Conservation (phyloP, 2,113 vertebrate genomes). For the Myxocyprinus asiaticus region DNA sequence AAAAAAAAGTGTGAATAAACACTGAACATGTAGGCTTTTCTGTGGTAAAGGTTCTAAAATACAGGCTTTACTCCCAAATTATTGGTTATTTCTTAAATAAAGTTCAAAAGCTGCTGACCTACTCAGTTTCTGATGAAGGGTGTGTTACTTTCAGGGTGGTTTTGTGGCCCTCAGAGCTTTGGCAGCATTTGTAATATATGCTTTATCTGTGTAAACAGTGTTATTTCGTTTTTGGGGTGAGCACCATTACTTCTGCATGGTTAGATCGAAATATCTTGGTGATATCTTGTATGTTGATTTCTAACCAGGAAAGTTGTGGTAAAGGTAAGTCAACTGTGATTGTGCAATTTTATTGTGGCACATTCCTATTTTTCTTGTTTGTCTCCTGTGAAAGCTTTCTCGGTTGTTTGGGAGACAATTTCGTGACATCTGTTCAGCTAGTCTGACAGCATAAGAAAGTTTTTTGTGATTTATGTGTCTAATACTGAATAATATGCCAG, state of each 20-base stretch:
- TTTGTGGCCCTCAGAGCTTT: background rate
- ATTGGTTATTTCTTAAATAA: background rate
- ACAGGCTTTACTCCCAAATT: background rate
- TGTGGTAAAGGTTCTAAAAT: background rate
- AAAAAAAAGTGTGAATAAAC: no score
- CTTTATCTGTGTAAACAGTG: constrained; percentile 32
- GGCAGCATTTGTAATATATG: background rate
- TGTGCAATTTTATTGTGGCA: background rate
- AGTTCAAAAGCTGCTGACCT: background rate
- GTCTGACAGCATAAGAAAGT: background rate
- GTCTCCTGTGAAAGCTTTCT: constrained; percentile 13
- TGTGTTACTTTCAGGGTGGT: background rate
- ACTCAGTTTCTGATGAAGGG: background rate
- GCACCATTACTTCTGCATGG: constrained; percentile 46
- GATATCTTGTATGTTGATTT: no score
- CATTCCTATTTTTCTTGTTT: background rate
- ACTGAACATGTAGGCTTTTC: no score
- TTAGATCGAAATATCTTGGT: no score
- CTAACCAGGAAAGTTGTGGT: no score
- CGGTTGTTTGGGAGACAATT: background rate
- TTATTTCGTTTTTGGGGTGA: constrained; percentile 64
- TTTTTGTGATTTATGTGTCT: background rate
- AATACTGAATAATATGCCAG: constrained; percentile 4
- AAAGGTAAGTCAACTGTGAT: background rate
- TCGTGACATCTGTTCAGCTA: background rate